Evolutionary conservation across 2,888 invertebrate species (phyloP), one percentile per base, ranked within the genome.

Genomic region (Bugulina stolonifera): DNA sequence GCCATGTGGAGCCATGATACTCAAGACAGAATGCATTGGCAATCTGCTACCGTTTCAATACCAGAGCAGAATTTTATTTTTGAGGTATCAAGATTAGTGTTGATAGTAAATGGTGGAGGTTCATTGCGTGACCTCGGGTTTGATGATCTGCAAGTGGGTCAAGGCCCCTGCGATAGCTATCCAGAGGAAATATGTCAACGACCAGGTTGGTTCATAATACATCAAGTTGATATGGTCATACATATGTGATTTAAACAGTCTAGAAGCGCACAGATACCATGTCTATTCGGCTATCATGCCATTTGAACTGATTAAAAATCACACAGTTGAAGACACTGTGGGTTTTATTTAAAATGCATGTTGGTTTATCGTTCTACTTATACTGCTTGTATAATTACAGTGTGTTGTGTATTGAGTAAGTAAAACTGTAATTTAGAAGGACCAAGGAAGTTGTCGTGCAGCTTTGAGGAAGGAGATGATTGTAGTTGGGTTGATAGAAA

Each of bases 391-490:
- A n/a, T n/a, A n/a, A n/a, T n/a, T n/a, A n/a, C n/a, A n/a, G n/a
- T n/a, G n/a, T n/a, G n/a, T n/a, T n/a, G n/a, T n/a, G n/a, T n/a
- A n/a, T n/a, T n/a, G n/a, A n/a, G n/a, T n/a, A n/a, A n/a, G n/a
- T n/a, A n/a, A n/a, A n/a, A n/a, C n/a, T n/a, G n/a, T n/a, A n/a
- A n/a, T n/a, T n/a, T n/a, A n/a, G n/a, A n/a, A n/a, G n/a, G n/a
- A 3, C 57, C 57, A 57, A 5, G 22, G 25, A 57, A 3, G 3
- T 23, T 22, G 57, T n/a, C 91, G 92, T 0, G 88, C 95, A 77
- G 89, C 93, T 75, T 95, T 95, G 95, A 91, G 89, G 81, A 90
- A 89, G 75, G 86, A 93, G 75, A 86, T 87, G 5, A 86, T 89
- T 29, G 89, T 91, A 0, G 88, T 89, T 0, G 86, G 88, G 0